Evolutionary conservation across 2,888 invertebrate genomes (phyloP), one percentile per base, ranked within the genome.

Genomic region (Ophion obscuratus): DNA sequence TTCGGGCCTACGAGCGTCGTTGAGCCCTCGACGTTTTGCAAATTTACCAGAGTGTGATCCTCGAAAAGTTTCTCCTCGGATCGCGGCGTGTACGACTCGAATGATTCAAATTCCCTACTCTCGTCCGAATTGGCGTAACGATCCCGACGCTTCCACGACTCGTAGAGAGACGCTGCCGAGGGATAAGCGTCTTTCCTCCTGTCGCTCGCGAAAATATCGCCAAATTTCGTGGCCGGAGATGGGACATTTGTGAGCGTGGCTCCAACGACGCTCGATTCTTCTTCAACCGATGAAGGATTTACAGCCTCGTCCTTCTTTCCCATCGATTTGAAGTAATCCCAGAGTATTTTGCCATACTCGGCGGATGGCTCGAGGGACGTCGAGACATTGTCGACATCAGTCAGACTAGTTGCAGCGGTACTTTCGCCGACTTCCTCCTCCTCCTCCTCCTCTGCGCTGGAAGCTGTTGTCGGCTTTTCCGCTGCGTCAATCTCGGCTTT

Each of bases 261-360:
- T 5, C 14, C 53, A 17, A 53, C 53, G 17, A 14, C 53, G 14
- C 14, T 47, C 47, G 53, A 53, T 53, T 17, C 5, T 1, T 53
- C 53, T 2, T 53, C 53, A 14, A 17, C 5, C 14, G 53, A 53
- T 53, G 40, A 40, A 40, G 40, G 9, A 40, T 40, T 40, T 40
- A 9, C 14, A 24, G 40, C 2, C 59, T 14, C 5, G 87, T 40
- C 90, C 89, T 76, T 88, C 79, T 61, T 57, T 81, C 70, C 87
- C 74, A 80, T 85, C 87, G 76, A 68, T 89, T 81, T 90, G 53
- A 89, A 92, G 36, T 89, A 91, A 57, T 92, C 88, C 92, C 90
- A 92, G 14, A 91, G 88, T 7, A 90, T 44, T 53, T 92, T 88
- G 40, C 90, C 89, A 59, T 92, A 92, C 74, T 88, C 88, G 0